Evolutionary conservation across 2,888 invertebrate genomes (phyloP), one percentile per base, ranked within the genome.

Genomic region (Diplazon laetatorius): DNA sequence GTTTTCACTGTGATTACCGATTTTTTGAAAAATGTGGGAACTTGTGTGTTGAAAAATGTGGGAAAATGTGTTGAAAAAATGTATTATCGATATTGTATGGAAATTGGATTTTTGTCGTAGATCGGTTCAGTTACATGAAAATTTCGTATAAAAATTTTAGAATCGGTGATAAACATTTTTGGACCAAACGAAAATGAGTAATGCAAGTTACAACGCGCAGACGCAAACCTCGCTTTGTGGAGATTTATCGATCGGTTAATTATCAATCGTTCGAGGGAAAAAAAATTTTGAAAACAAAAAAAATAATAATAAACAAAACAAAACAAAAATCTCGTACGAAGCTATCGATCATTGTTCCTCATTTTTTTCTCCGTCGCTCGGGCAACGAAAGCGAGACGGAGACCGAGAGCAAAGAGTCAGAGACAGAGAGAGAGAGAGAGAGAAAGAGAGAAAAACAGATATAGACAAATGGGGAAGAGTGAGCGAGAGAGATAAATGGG

Each of bases 1-100:
- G 65, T 60, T 78, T 66, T 72, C 57, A 78, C 63, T 77, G 72
- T 44, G 66, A 50, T 55, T 63, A 70, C 65, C 52, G 57, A 60
- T 78, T 60, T 39, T 71, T 25, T 65, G 68, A 55, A 50, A n/a
- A n/a, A n/a, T n/a, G n/a, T n/a, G n/a, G n/a, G n/a, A n/a, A n/a
- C n/a, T n/a, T n/a, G n/a, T n/a, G n/a, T n/a, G n/a, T n/a, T n/a
- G n/a, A n/a, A n/a, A n/a, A n/a, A n/a, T n/a, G n/a, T n/a, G n/a
- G n/a, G n/a, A n/a, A n/a, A n/a, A n/a, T n/a, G n/a, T n/a, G n/a
- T n/a, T n/a, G n/a, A n/a, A n/a, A n/a, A n/a, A n/a, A n/a, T n/a
- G n/a, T n/a, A n/a, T n/a, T n/a, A n/a, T n/a, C n/a, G n/a, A n/a
- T n/a, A n/a, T n/a, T n/a, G n/a, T n/a, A n/a, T n/a, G n/a, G n/a